phyloP scores from a whole-genome alignment of 2,113 vertebrate genomes.

The Podarcis raffonei region DNA sequence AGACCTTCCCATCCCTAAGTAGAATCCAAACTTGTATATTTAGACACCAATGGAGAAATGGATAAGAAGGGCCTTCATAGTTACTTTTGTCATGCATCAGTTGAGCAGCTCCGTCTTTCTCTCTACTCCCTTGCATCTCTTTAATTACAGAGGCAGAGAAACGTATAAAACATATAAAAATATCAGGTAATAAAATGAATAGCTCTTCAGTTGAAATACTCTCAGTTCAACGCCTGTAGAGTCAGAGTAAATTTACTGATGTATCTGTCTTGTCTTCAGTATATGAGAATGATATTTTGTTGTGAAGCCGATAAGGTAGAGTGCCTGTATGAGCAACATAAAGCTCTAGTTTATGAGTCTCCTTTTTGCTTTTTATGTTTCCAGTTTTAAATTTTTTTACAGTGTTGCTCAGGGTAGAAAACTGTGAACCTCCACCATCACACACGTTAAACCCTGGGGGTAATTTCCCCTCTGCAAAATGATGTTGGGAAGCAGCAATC shows the following conservation, averaged over 20 bases:
- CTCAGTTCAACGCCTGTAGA: background rate
- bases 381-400: constrained; percentile 36
- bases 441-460: background rate
- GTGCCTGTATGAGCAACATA: constrained; percentile 48
- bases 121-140: background rate
- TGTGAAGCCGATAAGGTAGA: constrained; percentile 48
- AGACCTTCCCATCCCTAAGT: too few relatives aligned
- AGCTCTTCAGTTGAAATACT: constrained; percentile 8
- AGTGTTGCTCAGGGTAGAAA: constrained; percentile 33
- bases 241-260: constrained; percentile 8
- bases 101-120: background rate
- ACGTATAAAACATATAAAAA: constrained; percentile 21
- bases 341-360: constrained; percentile 46
- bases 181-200: constrained; percentile 20
- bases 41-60: background rate
- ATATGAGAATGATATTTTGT: constrained; percentile 23
- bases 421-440: background rate
- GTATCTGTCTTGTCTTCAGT: background rate
- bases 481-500: background rate
- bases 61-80: background rate
- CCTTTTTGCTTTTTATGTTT: constrained; percentile 41
- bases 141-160: constrained; percentile 18
- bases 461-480: background rate
- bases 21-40: background rate
- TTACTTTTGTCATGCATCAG: background rate